Evolutionary conservation across 2,888 invertebrate species (phyloP).

Genomic region (Capitulum mitella): DNA sequence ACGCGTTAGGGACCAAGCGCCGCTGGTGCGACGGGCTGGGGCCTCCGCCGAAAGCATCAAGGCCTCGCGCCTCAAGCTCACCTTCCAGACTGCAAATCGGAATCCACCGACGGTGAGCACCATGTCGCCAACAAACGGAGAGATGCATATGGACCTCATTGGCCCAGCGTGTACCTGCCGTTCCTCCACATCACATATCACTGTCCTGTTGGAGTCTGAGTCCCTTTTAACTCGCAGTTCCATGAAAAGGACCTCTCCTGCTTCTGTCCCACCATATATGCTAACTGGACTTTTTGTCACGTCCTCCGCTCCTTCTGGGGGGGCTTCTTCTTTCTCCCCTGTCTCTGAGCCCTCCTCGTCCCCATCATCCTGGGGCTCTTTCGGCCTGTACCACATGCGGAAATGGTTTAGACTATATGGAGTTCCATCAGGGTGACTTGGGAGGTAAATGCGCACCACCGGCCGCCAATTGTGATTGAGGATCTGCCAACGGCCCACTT

Average conservation of each 20-base stretch:
- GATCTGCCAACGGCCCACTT: not conserved
- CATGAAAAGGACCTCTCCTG: not conserved
- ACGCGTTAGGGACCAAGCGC: constrained; percentile 67
- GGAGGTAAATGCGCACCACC: not conserved
- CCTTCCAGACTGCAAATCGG: constrained; percentile 66
- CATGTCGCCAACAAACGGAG: constrained; percentile 55
- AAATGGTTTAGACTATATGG: not conserved
- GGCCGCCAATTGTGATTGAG: not conserved
- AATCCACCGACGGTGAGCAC: constrained; percentile 66
- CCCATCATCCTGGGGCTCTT: not conserved
- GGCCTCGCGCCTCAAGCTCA: not conserved
- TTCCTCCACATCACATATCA: not conserved
- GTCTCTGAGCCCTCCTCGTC: not conserved
- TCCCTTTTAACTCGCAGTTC: not conserved
- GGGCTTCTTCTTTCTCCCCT: not conserved
- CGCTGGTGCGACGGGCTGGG: not conserved
- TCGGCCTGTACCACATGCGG: not conserved
- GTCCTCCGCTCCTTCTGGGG: not conserved
- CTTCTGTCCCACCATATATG: not conserved
- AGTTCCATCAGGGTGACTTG: not conserved
- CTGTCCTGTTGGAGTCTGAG: not conserved
- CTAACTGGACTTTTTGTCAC: not conserved
- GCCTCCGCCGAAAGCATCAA: not conserved
- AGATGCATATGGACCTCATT: constrained; percentile 53
- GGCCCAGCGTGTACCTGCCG: constrained; percentile 62